Percentiles rank a stretch among this genome's conserved stretches.
Conservation (phyloP, 2,113 vertebrate genomes). For the Vicugna pacos region DNA sequence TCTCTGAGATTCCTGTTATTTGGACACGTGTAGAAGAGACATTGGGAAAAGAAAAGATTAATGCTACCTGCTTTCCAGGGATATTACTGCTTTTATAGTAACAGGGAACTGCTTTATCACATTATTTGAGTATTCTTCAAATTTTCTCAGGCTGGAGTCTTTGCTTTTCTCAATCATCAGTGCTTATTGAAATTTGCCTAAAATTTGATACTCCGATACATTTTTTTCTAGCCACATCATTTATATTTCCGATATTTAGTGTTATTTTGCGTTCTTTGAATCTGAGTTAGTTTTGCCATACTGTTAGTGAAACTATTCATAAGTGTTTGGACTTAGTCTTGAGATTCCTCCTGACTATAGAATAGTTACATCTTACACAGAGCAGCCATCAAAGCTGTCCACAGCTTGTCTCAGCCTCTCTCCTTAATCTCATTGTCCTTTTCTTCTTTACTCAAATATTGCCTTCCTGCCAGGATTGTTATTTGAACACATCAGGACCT, state of each 20-base stretch:
- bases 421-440: background rate
- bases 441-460: background rate
- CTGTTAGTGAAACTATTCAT: background rate
- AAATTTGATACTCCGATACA: background rate
- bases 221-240: background rate
- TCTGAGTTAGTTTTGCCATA: background rate
- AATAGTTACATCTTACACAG: background rate
- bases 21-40: background rate
- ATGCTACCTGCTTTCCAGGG: background rate
- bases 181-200: background rate
- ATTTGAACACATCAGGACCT: background rate
- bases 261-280: background rate
- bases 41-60: background rate
- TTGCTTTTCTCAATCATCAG: background rate
- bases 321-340: background rate
- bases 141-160: background rate
- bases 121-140: background rate
- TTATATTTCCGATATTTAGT: background rate
- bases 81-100: background rate
- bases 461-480: background rate
- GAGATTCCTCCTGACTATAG: background rate
- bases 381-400: background rate
- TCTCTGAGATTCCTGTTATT: background rate
- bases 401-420: background rate
- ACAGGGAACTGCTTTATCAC: background rate